Percentiles rank a stretch among this genome's conserved stretches.
These are phyloP conservation scores for Sebastes matsubarae DNA, from an alignment of 2,797 vertebrate species.

Conservation along the genomic window DNA sequence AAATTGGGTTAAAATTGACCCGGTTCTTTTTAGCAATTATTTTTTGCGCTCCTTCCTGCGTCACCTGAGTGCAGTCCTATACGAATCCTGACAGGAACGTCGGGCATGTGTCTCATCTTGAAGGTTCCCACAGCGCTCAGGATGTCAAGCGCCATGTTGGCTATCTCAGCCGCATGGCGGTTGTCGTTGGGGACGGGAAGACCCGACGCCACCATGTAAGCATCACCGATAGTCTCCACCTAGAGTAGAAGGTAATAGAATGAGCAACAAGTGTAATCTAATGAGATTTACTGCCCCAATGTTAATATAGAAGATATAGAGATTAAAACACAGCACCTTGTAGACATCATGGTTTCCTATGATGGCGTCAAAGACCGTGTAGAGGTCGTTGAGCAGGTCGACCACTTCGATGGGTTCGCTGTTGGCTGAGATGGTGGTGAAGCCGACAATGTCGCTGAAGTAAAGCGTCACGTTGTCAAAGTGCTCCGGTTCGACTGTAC, in stretches of 20 bases:
- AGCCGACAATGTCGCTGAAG: slow-evolving; percentile 87
- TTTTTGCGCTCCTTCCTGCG: background rate
- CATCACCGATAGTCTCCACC: slow-evolving; percentile 90
- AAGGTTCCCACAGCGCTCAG: slow-evolving; percentile 91
- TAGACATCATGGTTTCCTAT: slow-evolving; percentile 86
- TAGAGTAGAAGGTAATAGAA: slow-evolving; percentile 18
- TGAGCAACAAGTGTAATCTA: background rate
- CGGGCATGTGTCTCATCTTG: slow-evolving; percentile 92
- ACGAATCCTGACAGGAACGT: slow-evolving; percentile 88
- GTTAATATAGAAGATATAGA: background rate
- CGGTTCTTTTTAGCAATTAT: background rate
- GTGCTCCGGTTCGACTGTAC: slow-evolving; percentile 78
- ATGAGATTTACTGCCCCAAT: background rate
- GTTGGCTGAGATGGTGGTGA: slow-evolving; percentile 85
- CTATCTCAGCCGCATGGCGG: slow-evolving; percentile 88
- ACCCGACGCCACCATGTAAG: slow-evolving; percentile 94
- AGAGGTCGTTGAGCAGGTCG: slow-evolving; percentile 85
- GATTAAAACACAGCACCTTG: slow-evolving; percentile 66
- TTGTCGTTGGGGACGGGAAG: slow-evolving; percentile 88
- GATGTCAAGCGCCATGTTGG: slow-evolving; percentile 93
- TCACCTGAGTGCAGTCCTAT: slow-evolving; percentile 91
- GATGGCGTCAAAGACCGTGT: slow-evolving; percentile 84
- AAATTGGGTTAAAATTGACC: background rate
- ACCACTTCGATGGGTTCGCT: slow-evolving; percentile 87
- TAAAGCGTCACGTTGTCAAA: slow-evolving; percentile 83